Evolutionary conservation across 53 echinoderm and acorn worm species (phyloP).

Genomic region (Astropecten irregularis): DNA sequence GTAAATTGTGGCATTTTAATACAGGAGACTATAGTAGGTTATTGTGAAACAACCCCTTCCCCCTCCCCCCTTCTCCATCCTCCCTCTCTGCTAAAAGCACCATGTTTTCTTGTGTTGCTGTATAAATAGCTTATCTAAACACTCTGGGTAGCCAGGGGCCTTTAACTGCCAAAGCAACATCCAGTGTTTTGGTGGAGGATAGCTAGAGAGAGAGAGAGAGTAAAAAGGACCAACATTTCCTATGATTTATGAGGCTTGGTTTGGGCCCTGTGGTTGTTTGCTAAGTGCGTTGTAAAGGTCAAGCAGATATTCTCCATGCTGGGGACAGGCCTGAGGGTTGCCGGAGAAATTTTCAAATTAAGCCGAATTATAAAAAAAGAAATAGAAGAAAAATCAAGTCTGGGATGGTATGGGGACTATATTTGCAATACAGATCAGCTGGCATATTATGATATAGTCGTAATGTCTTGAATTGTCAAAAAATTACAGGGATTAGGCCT

Average conservation of each 20-base stretch:
- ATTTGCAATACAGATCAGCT: too few species aligned
- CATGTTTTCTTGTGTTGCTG: conserved; percentile 29
- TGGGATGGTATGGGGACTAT: too few species aligned
- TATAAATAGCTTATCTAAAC: conserved; percentile 58
- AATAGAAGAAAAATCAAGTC: neutral
- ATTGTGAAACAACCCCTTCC: too few species aligned
- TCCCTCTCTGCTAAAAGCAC: conserved; percentile 24
- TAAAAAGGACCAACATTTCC: conserved; percentile 16
- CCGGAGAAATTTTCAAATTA: neutral
- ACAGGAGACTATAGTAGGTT: too few species aligned
- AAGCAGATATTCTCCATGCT: neutral
- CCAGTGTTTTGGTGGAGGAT: neutral
- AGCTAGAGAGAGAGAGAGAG: too few species aligned
- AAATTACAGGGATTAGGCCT: too few species aligned
- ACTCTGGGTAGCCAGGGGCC: conserved; percentile 21
- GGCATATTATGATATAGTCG: too few species aligned
- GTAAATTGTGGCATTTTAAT: conserved; percentile 28
- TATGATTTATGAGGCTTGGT: conserved; percentile 26
- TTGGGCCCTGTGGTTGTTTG: conserved; percentile 22
- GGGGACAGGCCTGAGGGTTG: too few species aligned
- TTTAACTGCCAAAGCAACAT: neutral
- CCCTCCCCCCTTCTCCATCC: too few species aligned
- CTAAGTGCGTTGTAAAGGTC: conserved; percentile 55
- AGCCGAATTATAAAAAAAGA: neutral
- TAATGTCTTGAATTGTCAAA: too few species aligned